phyloP scores from a whole-genome alignment of 2,113 vertebrate species.

The Columba janthina region DNA sequence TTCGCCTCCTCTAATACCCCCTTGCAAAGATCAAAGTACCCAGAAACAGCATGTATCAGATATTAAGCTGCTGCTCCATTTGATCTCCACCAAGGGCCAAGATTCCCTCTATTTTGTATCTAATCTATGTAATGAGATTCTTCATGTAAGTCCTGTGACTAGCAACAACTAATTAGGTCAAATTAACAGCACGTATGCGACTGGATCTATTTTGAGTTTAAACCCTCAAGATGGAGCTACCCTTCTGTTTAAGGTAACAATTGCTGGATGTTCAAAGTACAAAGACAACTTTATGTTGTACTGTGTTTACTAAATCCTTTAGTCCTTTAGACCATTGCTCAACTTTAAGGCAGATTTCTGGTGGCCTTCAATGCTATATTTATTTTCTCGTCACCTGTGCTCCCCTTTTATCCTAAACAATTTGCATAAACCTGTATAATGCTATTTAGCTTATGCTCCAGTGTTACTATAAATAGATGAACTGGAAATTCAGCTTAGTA shows the following conservation, averaged over 20 bases:
- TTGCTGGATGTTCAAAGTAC: not conserved
- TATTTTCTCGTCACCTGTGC: constrained; percentile 11
- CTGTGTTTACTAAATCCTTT: not conserved
- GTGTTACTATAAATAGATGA: constrained; percentile 63
- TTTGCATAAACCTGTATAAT: constrained; percentile 69
- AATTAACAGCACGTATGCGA: constrained; percentile 58
- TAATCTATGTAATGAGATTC: constrained; percentile 58
- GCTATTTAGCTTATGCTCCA: constrained; percentile 50
- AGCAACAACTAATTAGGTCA: constrained; percentile 62
- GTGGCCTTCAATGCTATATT: not conserved
- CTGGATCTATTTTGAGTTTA: constrained; percentile 44
- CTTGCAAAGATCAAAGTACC: not conserved
- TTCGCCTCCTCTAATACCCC: not conserved
- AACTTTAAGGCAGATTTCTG: not conserved
- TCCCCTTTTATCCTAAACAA: constrained; percentile 17
- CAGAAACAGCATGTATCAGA: not conserved
- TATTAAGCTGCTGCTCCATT: not conserved
- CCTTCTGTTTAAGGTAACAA: not conserved
- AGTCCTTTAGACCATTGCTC: not conserved
- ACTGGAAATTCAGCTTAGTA: constrained; percentile 53
- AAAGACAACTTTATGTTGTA: not conserved
- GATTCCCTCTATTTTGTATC: not conserved
- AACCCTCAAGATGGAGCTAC: constrained; percentile 7
- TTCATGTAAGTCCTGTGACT: constrained; percentile 27
- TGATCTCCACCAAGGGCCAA: not conserved